These are phyloP conservation scores for Lophotis ruficrista DNA, from an alignment of 2,113 vertebrate species.

Conservation along the genomic window DNA sequence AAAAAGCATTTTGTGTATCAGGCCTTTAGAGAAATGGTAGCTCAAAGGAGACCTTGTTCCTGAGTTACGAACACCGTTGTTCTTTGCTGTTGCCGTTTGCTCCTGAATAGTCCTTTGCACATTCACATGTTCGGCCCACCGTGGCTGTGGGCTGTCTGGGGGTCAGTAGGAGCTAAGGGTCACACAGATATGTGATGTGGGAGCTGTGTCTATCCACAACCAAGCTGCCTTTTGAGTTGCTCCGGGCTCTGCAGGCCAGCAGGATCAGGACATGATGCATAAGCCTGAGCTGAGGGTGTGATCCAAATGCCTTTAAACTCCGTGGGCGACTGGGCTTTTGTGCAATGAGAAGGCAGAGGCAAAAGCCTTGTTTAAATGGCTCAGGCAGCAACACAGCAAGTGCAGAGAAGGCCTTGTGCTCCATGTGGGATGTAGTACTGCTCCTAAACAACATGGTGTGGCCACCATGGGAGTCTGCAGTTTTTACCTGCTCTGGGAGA, in stretches of 20 bases:
- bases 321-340: not conserved
- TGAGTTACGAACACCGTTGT: not conserved
- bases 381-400: not conserved
- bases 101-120: not conserved
- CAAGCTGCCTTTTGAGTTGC: not conserved
- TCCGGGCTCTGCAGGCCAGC: not conserved
- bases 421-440: not conserved
- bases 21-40: not conserved
- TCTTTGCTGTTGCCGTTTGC: not conserved
- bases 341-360: not conserved
- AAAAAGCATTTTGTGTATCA: conserved; percentile 40
- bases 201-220: not conserved
- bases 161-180: not conserved
- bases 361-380: not conserved
- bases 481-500: not conserved
- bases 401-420: not conserved
- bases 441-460: not conserved
- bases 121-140: accelerated
- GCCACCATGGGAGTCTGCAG: not conserved
- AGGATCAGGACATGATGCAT: too few species aligned
- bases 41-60: not conserved
- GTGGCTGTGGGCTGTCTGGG: not conserved
- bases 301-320: not conserved
- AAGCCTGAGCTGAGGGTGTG: not conserved
- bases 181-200: not conserved